Percentiles rank a stretch among this genome's conserved stretches.
Conservation (phyloP, 1,140 invertebrate genomes). For the Sogatella furcifera region DNA sequence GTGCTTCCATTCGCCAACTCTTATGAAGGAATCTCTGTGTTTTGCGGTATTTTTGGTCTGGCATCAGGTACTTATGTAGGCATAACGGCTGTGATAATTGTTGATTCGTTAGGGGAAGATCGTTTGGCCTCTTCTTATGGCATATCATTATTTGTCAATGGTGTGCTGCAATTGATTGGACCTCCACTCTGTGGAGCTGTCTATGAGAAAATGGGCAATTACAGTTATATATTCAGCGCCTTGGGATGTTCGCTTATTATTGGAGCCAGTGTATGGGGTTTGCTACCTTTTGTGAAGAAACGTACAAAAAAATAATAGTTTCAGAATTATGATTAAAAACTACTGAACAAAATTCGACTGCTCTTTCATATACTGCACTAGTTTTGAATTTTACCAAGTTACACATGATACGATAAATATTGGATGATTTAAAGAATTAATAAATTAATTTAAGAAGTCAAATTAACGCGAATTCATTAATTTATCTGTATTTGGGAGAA, state of each 20-base stretch:
- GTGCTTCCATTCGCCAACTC: constrained; percentile 49
- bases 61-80: constrained; percentile 78
- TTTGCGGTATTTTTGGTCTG: constrained; percentile 65
- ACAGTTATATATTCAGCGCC: constrained; percentile 55
- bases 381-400: too few species aligned
- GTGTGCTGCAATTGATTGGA: constrained; percentile 63
- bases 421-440: too few species aligned
- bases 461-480: too few species aligned
- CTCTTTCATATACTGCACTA: too few species aligned
- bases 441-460: too few species aligned
- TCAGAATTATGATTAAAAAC: too few species aligned
- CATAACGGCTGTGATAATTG: constrained; percentile 74
- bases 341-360: too few species aligned
- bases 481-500: too few species aligned
- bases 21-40: constrained; percentile 43
- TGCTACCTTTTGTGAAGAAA: constrained; percentile 55
- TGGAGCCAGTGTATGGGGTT: constrained; percentile 60
- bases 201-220: constrained; percentile 49
- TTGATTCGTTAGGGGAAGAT: constrained; percentile 71
- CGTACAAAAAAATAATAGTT: constrained; percentile 23
- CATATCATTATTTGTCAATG: constrained; percentile 73
- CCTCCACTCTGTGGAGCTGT: constrained; percentile 65
- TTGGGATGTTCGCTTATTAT: constrained; percentile 58
- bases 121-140: constrained; percentile 73
- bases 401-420: too few species aligned